Evolutionary conservation across 2,113 vertebrate genomes (phyloP).

Genomic region (Acanthochromis polyacanthus): DNA sequence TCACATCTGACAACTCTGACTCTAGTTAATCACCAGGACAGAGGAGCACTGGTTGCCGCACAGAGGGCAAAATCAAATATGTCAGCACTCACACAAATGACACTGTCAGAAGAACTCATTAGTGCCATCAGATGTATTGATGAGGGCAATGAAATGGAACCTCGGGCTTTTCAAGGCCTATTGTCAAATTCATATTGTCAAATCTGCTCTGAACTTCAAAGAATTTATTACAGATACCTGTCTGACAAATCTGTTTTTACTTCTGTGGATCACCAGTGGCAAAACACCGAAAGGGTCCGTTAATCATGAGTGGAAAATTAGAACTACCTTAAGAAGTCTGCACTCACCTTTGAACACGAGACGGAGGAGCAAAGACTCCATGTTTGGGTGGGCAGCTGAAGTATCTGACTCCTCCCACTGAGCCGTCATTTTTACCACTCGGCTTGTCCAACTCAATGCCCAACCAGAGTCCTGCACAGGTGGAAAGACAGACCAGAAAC

Average conservation of each 20-base stretch:
- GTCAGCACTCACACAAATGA: constrained; percentile 61
- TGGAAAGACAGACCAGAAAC: constrained; percentile 16
- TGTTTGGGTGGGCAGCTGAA: constrained; percentile 94
- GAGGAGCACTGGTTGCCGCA: constrained; percentile 44
- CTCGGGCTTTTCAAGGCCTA: constrained; percentile 13
- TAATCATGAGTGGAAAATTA: not conserved
- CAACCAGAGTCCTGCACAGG: constrained; percentile 91
- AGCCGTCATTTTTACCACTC: constrained; percentile 95
- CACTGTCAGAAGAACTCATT: constrained; percentile 67
- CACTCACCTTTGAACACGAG: constrained; percentile 94
- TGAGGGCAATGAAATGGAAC: constrained; percentile 50
- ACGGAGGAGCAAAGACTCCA: constrained; percentile 94
- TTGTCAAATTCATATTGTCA: constrained; percentile 18
- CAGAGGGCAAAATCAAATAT: constrained; percentile 54
- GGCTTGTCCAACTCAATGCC: constrained; percentile 96
- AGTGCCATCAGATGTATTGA: constrained; percentile 51
- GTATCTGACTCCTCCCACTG: constrained; percentile 92
- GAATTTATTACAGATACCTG: not conserved
- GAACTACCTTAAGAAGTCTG: not conserved
- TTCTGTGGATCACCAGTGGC: not conserved
- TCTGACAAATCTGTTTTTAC: constrained; percentile 30
- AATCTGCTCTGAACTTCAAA: constrained; percentile 21
- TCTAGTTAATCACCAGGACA: constrained; percentile 52
- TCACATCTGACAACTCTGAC: constrained; percentile 40
- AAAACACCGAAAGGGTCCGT: not conserved